phyloP scores from a whole-genome alignment of 2,113 vertebrate genomes.

The Cryptotis parvus region DNA sequence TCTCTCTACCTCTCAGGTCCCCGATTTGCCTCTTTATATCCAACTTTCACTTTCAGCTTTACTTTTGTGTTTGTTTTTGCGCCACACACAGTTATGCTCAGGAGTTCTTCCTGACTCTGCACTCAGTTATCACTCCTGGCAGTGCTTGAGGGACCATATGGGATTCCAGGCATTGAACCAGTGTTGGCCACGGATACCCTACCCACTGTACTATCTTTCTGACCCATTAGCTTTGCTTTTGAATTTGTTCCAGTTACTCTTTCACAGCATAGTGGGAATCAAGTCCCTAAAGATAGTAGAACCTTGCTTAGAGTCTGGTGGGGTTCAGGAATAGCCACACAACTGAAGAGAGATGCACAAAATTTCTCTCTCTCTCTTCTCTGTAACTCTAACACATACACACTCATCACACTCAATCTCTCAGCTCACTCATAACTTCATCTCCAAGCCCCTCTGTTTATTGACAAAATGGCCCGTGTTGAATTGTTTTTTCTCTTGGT shows the following conservation, averaged over 20 bases:
- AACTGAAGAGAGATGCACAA: neutral
- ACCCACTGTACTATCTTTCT: too few species aligned
- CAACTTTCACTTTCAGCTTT: constrained; percentile 16
- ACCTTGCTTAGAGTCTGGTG: neutral
- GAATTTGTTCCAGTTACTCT: neutral
- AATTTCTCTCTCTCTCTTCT: too few species aligned
- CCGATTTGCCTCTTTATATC: constrained; percentile 19
- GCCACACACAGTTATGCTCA: too few species aligned
- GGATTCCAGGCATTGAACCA: too few species aligned
- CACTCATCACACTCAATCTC: neutral
- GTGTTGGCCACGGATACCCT: too few species aligned
- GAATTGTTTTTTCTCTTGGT: neutral
- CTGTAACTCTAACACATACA: neutral
- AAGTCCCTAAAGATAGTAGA: constrained; percentile 9
- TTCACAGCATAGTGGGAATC: constrained; percentile 23
- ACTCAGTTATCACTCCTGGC: too few species aligned
- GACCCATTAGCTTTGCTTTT: neutral
- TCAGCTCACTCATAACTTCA: neutral
- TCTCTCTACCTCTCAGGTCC: constrained; percentile 28
- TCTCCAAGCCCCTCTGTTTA: neutral
- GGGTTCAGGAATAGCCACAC: neutral
- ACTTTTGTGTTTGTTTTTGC: too few species aligned
- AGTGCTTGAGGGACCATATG: too few species aligned
- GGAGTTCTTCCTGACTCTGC: too few species aligned
- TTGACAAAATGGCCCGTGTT: neutral